These are phyloP conservation scores for Calosoma granatense DNA, from an alignment of 1,140 invertebrate genomes.

Conservation along the genomic window DNA sequence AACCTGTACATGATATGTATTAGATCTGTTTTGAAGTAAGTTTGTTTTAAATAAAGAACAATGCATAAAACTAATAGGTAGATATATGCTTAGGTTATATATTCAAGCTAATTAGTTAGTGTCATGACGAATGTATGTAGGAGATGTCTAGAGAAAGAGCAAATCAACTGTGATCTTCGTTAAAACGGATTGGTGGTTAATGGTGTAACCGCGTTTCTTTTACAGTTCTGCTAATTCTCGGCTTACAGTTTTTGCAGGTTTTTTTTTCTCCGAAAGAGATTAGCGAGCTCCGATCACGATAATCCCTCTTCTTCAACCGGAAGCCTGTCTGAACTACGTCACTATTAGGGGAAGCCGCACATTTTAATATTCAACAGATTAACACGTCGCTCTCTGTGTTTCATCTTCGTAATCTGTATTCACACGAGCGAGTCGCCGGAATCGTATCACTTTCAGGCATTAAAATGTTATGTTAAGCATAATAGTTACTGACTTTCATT, in stretches of 20 bases:
- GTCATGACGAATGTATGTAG: no score
- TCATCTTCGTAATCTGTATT: not conserved
- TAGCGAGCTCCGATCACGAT: conserved; percentile 4
- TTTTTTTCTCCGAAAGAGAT: conserved; percentile 10
- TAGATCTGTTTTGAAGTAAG: no score
- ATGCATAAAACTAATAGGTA: no score
- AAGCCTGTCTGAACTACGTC: not conserved
- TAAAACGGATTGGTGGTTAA: conserved; percentile 1
- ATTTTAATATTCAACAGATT: not conserved
- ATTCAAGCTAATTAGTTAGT: no score
- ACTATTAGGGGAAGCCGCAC: not conserved
- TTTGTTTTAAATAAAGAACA: no score
- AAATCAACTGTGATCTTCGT: not conserved
- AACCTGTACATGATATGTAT: no score
- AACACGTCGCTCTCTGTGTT: not conserved
- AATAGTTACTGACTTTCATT: no score
- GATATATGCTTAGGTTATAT: no score
- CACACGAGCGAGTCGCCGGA: no score
- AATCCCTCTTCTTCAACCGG: conserved; percentile 1
- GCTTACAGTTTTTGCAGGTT: not conserved
- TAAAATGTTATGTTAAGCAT: no score
- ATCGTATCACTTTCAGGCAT: no score
- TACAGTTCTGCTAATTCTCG: not conserved
- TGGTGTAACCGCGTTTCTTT: conserved; percentile 2
- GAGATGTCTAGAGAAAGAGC: no score